Base-by-base conservation (phyloP, 2,797 vertebrate genomes). In the Discoglossus pictus region DNA sequence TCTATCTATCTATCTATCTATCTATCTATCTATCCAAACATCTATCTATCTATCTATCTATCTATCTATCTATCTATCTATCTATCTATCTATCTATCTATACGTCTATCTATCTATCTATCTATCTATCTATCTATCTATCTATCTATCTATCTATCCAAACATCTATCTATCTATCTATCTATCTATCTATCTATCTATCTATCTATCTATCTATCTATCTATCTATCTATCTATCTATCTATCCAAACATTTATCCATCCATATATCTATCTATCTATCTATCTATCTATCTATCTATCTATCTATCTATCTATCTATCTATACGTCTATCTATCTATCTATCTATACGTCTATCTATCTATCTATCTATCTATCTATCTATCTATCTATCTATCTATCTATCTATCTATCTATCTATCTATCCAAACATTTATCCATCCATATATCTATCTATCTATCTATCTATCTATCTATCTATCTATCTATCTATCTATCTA, bases 231-330 rank as follows among this genome's bases (percentile, higher is more conserved):
- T 15, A 40, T 40, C 39, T n/a, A 6, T 40, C 13, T 40, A 4
- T 15, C 25, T 7, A 13, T 6, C 13, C 21, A 7, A 23, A 4
- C 23, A 35, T 17, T 16, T 54, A 44, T 36, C 46, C 10, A n/a
- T n/a, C n/a, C n/a, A n/a, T n/a, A n/a, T n/a, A 18, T 53, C 51
- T 36, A 8, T 53, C 6, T 35, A 31, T 20, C 51, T 53, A 13
- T 40, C 3, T 15, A 40, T 40, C 39, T n/a, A 6, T 40, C 13
- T 40, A 4, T 15, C 25, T 7, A 13, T 6, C 13, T 34, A 7
- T 35, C 5, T 35, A 35, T 17, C 23, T 54, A 44, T 36, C 46
- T 42, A n/a, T n/a, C n/a, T n/a, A n/a, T n/a, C n/a, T n/a, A n/a
- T n/a, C n/a, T n/a, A n/a, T n/a, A n/a, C n/a, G n/a, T n/a, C 10